phyloP scores from a whole-genome alignment of 2,888 invertebrate species.

The Nyleta sp. region DNA sequence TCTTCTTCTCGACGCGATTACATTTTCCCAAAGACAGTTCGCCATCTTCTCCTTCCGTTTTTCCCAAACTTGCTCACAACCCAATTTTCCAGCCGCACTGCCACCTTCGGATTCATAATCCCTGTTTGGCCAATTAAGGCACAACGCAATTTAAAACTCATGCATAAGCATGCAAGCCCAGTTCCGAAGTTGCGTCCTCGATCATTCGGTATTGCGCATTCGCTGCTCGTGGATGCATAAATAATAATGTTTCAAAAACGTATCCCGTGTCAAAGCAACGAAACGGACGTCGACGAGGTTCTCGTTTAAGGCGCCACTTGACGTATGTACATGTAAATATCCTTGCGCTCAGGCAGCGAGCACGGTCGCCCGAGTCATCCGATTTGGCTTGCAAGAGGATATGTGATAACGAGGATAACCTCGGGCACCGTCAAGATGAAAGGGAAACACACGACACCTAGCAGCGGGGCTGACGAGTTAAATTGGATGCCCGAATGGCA shows the following conservation, averaged over 20 bases:
- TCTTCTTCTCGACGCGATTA: too few species aligned
- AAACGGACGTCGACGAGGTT: constrained; percentile 42
- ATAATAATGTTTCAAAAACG: constrained; percentile 55
- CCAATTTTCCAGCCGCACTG: constrained; percentile 26
- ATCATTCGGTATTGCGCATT: constrained; percentile 44
- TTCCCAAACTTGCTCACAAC: background rate
- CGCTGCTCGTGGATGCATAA: constrained; percentile 55
- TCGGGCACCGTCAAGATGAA: constrained; percentile 51
- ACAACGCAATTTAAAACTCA: constrained; percentile 53
- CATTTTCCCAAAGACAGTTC: too few species aligned
- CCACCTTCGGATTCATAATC: constrained; percentile 11
- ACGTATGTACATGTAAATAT: constrained; percentile 57
- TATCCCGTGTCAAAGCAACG: constrained; percentile 55
- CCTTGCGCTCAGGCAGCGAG: constrained; percentile 16
- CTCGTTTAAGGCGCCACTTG: constrained; percentile 52
- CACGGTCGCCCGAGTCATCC: constrained; percentile 48
- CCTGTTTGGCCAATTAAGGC: constrained; percentile 44
- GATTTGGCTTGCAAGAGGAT: constrained; percentile 56
- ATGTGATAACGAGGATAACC: constrained; percentile 59
- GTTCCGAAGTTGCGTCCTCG: constrained; percentile 40
- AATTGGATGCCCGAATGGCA: constrained; percentile 53
- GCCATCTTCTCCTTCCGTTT: background rate
- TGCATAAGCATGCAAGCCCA: constrained; percentile 47
- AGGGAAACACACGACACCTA: constrained; percentile 52
- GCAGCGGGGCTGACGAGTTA: constrained; percentile 48